phyloP scores from a whole-genome alignment of 1,140 invertebrate genomes.

The Drosophila albomicans region DNA sequence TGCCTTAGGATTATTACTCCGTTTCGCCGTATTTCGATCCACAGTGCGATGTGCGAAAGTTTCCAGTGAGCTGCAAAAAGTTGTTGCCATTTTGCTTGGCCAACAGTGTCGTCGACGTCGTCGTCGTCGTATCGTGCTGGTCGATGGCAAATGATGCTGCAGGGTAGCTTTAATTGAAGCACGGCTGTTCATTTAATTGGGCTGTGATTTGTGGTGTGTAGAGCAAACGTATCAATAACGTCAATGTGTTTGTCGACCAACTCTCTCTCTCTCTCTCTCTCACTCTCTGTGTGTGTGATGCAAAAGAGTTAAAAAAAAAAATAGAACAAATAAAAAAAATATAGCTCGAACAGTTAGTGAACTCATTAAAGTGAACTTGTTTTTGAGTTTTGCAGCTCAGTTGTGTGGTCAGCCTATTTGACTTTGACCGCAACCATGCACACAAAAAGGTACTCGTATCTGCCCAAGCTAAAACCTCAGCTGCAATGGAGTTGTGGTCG shows the following conservation, averaged over 20 bases:
- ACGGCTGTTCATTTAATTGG: conserved; percentile 76
- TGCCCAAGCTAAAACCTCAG: conserved; percentile 10
- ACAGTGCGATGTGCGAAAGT: conserved; percentile 54
- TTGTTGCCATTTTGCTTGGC: conserved; percentile 63
- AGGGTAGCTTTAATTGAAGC: conserved; percentile 72
- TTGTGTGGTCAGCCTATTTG: conserved; percentile 46
- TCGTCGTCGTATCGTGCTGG: neutral
- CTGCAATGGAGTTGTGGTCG: conserved; percentile 23
- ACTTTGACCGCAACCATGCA: conserved; percentile 41
- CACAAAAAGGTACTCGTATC: conserved; percentile 37
- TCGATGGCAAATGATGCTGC: conserved; percentile 25
- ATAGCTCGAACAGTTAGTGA: conserved; percentile 31
- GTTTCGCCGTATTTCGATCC: neutral
- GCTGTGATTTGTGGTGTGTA: conserved; percentile 76
- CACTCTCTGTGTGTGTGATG: neutral
- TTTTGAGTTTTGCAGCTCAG: conserved; percentile 36
- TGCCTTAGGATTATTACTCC: neutral
- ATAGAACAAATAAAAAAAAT: conserved; percentile 10
- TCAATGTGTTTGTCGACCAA: neutral
- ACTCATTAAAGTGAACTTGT: conserved; percentile 52
- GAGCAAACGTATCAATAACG: conserved; percentile 70
- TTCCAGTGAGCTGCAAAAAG: conserved; percentile 63
- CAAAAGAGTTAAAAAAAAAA: conserved; percentile 13
- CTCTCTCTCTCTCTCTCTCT: no score
- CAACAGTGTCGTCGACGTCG: neutral